Evolutionary conservation across 2,888 invertebrate genomes (phyloP).

Genomic region (Ormyrus rosae): DNA sequence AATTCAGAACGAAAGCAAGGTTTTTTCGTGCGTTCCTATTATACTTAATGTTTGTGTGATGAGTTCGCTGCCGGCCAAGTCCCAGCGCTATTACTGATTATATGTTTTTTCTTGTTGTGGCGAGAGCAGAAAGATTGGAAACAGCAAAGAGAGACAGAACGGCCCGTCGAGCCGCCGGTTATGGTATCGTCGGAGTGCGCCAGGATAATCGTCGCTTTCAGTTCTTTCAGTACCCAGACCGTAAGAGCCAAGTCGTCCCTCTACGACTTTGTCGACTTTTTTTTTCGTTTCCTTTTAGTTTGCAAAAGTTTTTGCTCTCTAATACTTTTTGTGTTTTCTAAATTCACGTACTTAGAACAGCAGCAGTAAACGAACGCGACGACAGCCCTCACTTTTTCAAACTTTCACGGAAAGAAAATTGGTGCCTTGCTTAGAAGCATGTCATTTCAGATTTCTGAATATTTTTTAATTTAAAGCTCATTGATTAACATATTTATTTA

Average conservation of each 20-base stretch:
- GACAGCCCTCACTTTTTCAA: slow-evolving; percentile 23
- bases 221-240: slow-evolving; percentile 74
- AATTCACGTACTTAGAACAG: slow-evolving; percentile 43
- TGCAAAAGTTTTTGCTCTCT: slow-evolving; percentile 9
- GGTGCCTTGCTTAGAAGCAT: background rate
- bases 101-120: slow-evolving; percentile 60
- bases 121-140: slow-evolving; percentile 67
- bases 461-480: too few species aligned
- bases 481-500: too few species aligned
- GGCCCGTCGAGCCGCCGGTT: slow-evolving; percentile 74
- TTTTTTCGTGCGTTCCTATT: background rate
- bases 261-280: slow-evolving; percentile 32
- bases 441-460: too few species aligned
- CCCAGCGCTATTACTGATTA: slow-evolving; percentile 56
- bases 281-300: slow-evolving; percentile 44
- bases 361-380: slow-evolving; percentile 42
- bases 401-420: slow-evolving; percentile 14
- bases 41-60: slow-evolving; percentile 26
- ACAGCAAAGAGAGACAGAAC: slow-evolving; percentile 71
- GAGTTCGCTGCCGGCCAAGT: slow-evolving; percentile 15
- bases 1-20: slow-evolving; percentile 18
- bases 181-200: slow-evolving; percentile 75
- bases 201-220: slow-evolving; percentile 74
- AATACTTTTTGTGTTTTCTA: slow-evolving; percentile 40
- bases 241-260: slow-evolving; percentile 66